Conservation (phyloP, 2,797 vertebrate species). For the Eidolon dupreanum region DNA sequence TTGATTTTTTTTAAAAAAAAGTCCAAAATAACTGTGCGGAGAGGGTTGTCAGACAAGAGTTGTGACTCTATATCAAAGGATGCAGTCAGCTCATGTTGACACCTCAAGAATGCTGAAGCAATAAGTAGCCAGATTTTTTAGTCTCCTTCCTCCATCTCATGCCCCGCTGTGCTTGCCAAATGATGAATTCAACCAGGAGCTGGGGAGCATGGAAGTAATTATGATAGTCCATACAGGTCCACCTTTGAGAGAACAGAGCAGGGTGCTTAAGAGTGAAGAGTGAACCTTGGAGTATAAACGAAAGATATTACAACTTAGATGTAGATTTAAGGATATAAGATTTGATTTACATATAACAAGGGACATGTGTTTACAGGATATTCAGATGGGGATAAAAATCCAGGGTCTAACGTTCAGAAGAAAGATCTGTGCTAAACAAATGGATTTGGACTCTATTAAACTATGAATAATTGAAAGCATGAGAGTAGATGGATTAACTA, state of each 20-base stretch:
- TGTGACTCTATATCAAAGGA: background rate
- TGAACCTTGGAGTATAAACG: background rate
- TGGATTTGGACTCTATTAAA: background rate
- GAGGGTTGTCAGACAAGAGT: background rate
- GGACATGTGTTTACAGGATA: background rate
- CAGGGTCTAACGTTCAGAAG: background rate
- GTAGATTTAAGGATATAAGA: background rate
- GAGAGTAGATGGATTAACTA: background rate
- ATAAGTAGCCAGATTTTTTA: background rate
- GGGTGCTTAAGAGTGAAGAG: background rate
- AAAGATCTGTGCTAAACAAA: slow-evolving; percentile 16
- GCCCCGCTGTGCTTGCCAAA: background rate
- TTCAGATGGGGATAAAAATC: background rate
- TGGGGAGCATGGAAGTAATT: background rate
- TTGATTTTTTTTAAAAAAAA: background rate
- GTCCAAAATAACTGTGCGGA: background rate
- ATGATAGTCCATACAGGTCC: background rate
- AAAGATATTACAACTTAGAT: background rate
- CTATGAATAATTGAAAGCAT: background rate
- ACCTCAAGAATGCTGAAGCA: background rate
- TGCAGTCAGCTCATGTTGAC: background rate
- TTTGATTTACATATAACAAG: background rate
- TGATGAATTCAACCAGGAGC: background rate
- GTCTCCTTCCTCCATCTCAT: background rate
- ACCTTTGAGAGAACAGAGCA: background rate